Base-by-base conservation (phyloP, 2,113 vertebrate genomes). In the Thermophis baileyi region DNA sequence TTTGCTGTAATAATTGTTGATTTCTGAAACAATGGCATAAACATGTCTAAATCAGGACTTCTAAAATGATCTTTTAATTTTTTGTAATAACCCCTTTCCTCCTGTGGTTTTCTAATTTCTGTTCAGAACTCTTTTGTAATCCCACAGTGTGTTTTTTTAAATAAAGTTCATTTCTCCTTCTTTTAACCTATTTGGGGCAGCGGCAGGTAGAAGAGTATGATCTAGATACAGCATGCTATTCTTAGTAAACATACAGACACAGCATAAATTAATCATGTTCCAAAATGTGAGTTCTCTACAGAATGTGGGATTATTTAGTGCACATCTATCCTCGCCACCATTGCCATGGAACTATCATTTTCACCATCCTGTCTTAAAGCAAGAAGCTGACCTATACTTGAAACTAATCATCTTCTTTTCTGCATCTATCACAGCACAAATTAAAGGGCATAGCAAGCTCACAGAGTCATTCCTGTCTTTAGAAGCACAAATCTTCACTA, bases 401-500 rank as follows among this genome's bases (percentile, higher is more conserved):
- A 55, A 27, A 90, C 94, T 95, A 91, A 63, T 92, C 35, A 27
- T 93, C 46, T 91, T 69, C 47, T 12, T 10, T 49, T 90, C 91
- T 91, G 11, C 91, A 30, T 93, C 54, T 60, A 35, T 89, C 93
- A 91, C 57, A 87, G 57, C 24, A 49, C 54, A 90, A 57, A 94
- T 90, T 90, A 91, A 89, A 92, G 91, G 49, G 81, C 87, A 86
- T 24, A 35, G 57, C 47, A 1, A 93, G 92, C n/a, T 24, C 49
- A 2, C 53, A 51, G 10, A 6, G 0, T 20, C 54, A 88, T 92
- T 85, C 81, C 86, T 92, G 91, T 50, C 55, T 20, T 24, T 51
- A 49, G 85, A 16, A 10, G 0, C 0, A 3, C 9, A 10, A 0
- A 1, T 0, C 92, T 40, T 55, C 12, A 49, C 88, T 86, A 90